Percentiles rank a stretch among this genome's conserved stretches.
Evolutionary conservation across 1,140 invertebrate species (phyloP).

Genomic region (Solenopsis invicta): DNA sequence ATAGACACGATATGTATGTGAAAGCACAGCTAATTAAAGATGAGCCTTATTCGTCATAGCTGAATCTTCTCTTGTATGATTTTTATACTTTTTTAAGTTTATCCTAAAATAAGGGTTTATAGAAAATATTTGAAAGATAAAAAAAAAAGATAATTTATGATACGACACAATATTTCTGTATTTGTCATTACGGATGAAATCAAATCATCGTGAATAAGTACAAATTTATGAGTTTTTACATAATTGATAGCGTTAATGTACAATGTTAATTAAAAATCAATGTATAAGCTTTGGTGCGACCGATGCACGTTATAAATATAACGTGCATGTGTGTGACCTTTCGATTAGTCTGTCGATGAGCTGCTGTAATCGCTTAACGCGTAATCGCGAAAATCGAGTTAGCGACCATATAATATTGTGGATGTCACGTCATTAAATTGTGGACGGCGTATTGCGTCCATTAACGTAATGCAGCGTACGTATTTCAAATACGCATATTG

Average conservation of each 20-base stretch:
- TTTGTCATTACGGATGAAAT: not conserved
- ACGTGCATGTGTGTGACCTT: constrained; percentile 39
- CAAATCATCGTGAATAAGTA: not conserved
- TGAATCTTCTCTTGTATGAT: too few species aligned
- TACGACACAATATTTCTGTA: not conserved
- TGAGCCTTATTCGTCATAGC: too few species aligned
- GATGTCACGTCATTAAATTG: constrained; percentile 43
- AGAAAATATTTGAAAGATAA: not conserved
- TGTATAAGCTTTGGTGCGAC: constrained; percentile 17
- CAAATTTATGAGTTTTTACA: constrained; percentile 16
- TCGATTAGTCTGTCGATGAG: constrained; percentile 37
- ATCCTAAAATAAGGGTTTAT: too few species aligned
- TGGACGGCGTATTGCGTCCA: not conserved
- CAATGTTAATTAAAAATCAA: constrained; percentile 56
- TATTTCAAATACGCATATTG: constrained; percentile 18
- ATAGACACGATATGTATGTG: too few species aligned
- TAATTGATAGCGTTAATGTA: constrained; percentile 35
- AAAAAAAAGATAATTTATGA: not conserved
- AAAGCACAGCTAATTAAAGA: too few species aligned
- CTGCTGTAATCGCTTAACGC: constrained; percentile 38
- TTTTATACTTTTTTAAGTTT: too few species aligned
- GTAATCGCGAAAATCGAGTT: constrained; percentile 45
- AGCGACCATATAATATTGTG: constrained; percentile 32
- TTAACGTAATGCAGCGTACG: not conserved
- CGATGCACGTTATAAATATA: constrained; percentile 44